Conservation (phyloP, 2,797 vertebrate species). For the Perodicticus potto region DNA sequence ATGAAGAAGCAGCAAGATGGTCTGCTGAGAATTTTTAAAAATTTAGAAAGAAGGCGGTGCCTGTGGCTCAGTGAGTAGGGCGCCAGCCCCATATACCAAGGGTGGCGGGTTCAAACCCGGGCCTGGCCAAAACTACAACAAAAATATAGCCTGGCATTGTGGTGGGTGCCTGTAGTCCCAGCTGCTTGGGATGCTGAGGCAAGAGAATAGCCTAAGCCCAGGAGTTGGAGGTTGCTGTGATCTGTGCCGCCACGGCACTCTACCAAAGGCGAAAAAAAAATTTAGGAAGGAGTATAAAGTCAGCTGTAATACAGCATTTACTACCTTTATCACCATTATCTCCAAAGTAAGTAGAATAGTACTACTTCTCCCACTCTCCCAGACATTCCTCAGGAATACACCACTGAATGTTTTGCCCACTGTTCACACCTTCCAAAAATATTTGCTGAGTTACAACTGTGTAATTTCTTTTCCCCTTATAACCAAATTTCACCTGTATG, state of each 20-base stretch:
- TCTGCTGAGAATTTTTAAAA: conserved; percentile 1
- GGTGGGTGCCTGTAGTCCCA: no score
- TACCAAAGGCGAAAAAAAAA: neutral
- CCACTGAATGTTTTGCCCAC: neutral
- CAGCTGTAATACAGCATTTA: neutral
- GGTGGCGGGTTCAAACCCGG: no score
- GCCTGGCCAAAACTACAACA: no score
- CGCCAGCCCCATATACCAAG: no score
- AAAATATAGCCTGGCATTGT: no score
- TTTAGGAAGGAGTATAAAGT: neutral
- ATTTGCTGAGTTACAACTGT: neutral
- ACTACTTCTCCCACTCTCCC: neutral
- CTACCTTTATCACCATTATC: neutral
- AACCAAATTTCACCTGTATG: neutral
- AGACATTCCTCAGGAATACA: neutral
- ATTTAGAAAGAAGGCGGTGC: neutral
- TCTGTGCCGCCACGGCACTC: no score
- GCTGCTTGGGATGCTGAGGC: no score
- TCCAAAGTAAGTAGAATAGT: neutral
- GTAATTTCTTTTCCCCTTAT: neutral
- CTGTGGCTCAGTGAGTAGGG: no score
- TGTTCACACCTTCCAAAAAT: neutral
- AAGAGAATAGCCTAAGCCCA: no score
- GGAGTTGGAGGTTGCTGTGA: no score
- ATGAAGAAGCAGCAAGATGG: neutral